Base-by-base conservation (phyloP, 2,888 invertebrate species). In the Panopea generosa region DNA sequence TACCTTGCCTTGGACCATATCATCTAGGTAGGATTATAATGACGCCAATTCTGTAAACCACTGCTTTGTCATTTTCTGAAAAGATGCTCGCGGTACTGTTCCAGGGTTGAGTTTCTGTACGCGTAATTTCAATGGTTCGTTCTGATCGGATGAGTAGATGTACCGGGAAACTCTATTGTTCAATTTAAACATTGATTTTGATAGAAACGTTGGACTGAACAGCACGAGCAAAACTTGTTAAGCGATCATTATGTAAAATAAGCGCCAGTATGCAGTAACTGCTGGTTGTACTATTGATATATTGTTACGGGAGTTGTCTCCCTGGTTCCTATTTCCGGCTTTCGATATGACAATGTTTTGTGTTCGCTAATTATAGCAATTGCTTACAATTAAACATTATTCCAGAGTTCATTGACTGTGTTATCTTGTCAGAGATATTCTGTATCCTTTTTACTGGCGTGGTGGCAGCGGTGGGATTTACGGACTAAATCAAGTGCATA, bases 191-290 rank as follows among this genome's bases (percentile, higher is more conserved):
- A 62, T 9, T 2, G 66, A 38, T 20, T 27, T 26, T 11, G 77
- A 70, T 27, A 73, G 18, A 2, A 78, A 11, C n/a, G 24, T 47
- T 7, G 77, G 77, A 53, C 69, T 70, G 38, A 61, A 78, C n/a
- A 70, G 22, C 14, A 78, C 50, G 1, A 66, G 49, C 14, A 67
- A 18, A 3, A 66, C 33, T 43, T 78, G 77, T 3, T 73, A 22
- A n/a, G 66, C 20, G 6, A 18, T 20, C 7, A 78, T 70, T 1
- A 47, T 61, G 11, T 57, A 24, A 22, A 70, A 62, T 3, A 78
- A 45, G 20, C 73, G 20, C 0, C n/a, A n/a, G n/a, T n/a, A n/a
- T n/a, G n/a, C n/a, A n/a, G n/a, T n/a, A n/a, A n/a, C n/a, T n/a
- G n/a, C n/a, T n/a, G n/a, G n/a, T n/a, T n/a, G n/a, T n/a, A n/a